Base-by-base conservation (phyloP, 2,797 vertebrate species). In the Vultur gryphus region DNA sequence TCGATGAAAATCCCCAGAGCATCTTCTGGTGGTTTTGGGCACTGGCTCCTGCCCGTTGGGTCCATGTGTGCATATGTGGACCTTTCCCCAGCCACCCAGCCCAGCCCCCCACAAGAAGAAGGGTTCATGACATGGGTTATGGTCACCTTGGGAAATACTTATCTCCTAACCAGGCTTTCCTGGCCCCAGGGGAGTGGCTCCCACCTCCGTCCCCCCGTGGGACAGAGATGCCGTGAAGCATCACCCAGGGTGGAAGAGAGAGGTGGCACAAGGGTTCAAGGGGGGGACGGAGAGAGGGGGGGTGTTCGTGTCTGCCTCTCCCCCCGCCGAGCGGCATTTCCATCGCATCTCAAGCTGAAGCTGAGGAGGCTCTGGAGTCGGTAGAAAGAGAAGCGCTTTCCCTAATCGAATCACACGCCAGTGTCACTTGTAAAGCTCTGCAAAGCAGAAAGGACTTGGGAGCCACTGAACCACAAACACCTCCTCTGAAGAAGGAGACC, bases 371-470 rank as follows among this genome's bases (percentile, higher is more conserved):
- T 93, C 80, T 44, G 89, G 83, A 79, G 85, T 69, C 4, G 3
- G 80, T 62, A 43, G 91, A 89, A 88, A 92, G 90, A 24, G 64
- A 96, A 97, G 79, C 1, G 6, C 64, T 96, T 62, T 96, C 84
- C 92, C 88, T 97, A 97, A 97, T 97, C 84, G 3, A 97, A 97
- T 97, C 97, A 97, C 95, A 97, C 75, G 80, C 89, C 86, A 57
- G 94, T 51, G 51, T 93, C 93, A 70, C 93, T 94, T 2, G 23
- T 64, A 84, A 97, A 96, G 95, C 92, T 94, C 96, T 70, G 87
- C 89, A 97, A 96, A 96, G 96, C 95, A 96, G 95, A 97, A 97
- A 81, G 89, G 90, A 88, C 86, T 93, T 24, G 49, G 69, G n/a
- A 97, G 75, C 85, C 80, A 51, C 85, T 94, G 95, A 97, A 96